A percentile compares a stretch with the other conserved stretches of the same genome.
Conservation (phyloP, 2,797 vertebrate genomes). For the Lepus oiostolus region DNA sequence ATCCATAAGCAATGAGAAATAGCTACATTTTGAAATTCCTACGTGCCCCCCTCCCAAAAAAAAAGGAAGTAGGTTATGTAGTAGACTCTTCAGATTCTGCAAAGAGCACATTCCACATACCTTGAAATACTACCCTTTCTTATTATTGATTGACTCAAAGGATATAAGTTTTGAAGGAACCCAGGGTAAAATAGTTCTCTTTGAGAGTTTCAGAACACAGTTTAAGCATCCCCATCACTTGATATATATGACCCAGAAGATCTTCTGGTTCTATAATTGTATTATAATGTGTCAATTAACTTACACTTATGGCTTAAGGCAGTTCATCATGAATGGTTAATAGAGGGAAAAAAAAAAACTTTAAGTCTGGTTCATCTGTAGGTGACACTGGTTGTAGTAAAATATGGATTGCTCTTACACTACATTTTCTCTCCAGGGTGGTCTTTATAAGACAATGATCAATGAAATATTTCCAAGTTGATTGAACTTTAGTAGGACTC, state of each 20-base stretch:
- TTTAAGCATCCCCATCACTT: not conserved
- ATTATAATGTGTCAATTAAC: not conserved
- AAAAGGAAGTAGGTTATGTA: not conserved
- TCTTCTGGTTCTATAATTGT: not conserved
- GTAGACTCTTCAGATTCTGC: not conserved
- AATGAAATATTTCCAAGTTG: not conserved
- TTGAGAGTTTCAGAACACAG: not conserved
- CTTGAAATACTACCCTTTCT: not conserved
- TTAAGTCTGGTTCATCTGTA: not conserved
- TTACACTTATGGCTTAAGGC: not conserved
- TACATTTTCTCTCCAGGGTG: not conserved
- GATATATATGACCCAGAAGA: not conserved
- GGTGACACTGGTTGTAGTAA: not conserved
- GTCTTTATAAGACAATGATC: not conserved
- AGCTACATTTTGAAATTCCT: not conserved
- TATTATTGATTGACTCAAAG: not conserved
- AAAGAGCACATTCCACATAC: not conserved
- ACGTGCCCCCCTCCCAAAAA: not conserved
- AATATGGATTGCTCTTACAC: not conserved
- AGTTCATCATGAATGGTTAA: not conserved
- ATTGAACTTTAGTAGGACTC: not conserved
- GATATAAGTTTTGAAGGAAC: not conserved
- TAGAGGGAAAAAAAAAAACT: not conserved
- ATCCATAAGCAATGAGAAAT: not conserved
- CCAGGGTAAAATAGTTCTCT: not conserved